Conservation (phyloP, 2,113 vertebrate genomes). For the Cisticola juncidis region DNA sequence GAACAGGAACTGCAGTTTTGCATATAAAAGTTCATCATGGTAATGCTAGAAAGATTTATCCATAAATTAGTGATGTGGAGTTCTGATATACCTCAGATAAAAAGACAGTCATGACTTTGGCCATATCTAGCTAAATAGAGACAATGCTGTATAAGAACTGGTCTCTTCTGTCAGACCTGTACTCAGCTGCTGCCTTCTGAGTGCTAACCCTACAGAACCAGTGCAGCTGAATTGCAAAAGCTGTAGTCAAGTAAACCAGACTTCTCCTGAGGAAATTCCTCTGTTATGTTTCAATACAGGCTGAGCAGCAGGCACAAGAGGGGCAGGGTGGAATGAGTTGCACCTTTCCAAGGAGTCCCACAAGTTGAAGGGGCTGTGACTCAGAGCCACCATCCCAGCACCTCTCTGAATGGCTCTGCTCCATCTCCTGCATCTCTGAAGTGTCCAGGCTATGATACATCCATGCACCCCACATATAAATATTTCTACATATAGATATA, state of each 20-base stretch:
- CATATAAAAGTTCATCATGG: neutral
- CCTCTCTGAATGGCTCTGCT: neutral
- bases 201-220: neutral
- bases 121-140: neutral
- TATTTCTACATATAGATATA: accelerated
- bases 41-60: neutral
- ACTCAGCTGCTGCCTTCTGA: neutral
- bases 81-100: neutral
- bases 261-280: accelerated
- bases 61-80: neutral
- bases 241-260: neutral
- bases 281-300: accelerated
- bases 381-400: neutral
- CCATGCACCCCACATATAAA: accelerated
- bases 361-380: neutral
- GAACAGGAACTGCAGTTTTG: neutral
- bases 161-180: neutral
- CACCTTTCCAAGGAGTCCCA: neutral
- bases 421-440: neutral
- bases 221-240: neutral
- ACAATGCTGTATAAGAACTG: neutral
- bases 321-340: neutral
- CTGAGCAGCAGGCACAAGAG: neutral
- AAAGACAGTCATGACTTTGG: neutral
- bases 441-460: neutral